Base-by-base conservation (phyloP, 2,797 vertebrate genomes). In the Choloepus didactylus region DNA sequence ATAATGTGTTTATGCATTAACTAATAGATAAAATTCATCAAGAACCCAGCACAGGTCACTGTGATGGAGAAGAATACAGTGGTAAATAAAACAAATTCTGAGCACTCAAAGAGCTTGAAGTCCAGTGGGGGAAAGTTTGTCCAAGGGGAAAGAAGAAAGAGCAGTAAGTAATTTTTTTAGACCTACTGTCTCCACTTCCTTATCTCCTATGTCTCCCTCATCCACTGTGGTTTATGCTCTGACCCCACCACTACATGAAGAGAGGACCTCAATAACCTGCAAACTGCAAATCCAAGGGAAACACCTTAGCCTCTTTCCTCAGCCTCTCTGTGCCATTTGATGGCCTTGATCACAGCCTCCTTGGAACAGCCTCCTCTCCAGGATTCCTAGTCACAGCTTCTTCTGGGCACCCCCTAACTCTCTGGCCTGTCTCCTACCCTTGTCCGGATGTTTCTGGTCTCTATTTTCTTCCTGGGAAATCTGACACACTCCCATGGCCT, bases 341-440 rank as follows among this genome's bases (percentile, higher is more conserved):
- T 41, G 60, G 62, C 31, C 46, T 19, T 54, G 44, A 51, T 8
- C n/a, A 29, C 54, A 19, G 14, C 41, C 9, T 91, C 35, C n/a
- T 0, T 1, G 38, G 67, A 19, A 56, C 3, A 9, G 31, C 18
- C 29, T 66, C 25, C 7, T 21, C 5, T 11, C 29, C 0, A 31
- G 23, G 25, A 25, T 54, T 70, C 54, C 0, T 2, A 9, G 35
- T 18, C 4, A 6, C 5, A 54, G 67, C 27, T 59, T 49, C 75
- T 64, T 7, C 31, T 4, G 59, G 31, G 46, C 16, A 54, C 72
- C 10, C 49, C n/a, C 44, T 49, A 41, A 54, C 60, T 16, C 19
- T 16, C 2, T 3, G 44, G 56, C 46, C 15, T 15, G 11, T 18
- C 56, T 59, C 15, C 59, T 2, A 44, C 23, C 79, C 18, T 35